Evolutionary conservation across 2,113 vertebrate genomes (phyloP).

Genomic region (Toxostoma redivivum): DNA sequence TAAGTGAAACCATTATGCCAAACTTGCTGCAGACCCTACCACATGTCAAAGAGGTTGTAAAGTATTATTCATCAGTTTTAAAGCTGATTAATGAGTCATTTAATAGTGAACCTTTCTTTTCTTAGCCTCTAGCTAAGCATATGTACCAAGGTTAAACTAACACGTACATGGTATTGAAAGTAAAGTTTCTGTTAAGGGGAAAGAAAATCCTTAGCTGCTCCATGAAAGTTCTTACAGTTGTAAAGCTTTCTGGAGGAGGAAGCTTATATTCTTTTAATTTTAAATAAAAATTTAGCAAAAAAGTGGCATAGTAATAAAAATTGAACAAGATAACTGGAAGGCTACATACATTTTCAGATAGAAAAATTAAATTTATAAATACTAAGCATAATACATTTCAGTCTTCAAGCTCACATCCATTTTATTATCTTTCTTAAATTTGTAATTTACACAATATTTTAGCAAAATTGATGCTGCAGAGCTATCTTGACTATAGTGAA

Average conservation of each 20-base stretch:
- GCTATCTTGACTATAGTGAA: neutral
- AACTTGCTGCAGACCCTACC: slow-evolving; percentile 65
- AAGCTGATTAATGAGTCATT: slow-evolving; percentile 73
- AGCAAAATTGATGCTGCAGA: neutral
- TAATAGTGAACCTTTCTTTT: slow-evolving; percentile 59
- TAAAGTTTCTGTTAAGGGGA: slow-evolving; percentile 43
- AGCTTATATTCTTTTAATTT: neutral
- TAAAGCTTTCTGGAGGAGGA: neutral
- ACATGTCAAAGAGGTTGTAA: slow-evolving; percentile 78
- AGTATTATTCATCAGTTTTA: slow-evolving; percentile 77
- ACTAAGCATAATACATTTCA: neutral
- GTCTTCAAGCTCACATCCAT: neutral
- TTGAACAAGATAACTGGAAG: neutral
- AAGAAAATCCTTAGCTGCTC: neutral
- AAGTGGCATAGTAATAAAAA: neutral
- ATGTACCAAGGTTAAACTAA: slow-evolving; percentile 71
- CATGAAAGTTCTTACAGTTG: neutral
- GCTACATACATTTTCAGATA: neutral
- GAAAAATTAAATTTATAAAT: neutral
- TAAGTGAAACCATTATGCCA: slow-evolving; percentile 77
- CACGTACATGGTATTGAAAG: slow-evolving; percentile 9
- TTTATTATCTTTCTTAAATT: neutral
- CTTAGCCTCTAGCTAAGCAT: slow-evolving; percentile 59
- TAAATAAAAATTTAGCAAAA: neutral
- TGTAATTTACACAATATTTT: neutral